Conservation (phyloP, 2,113 vertebrate genomes). For the Mesembrinibis cayennensis region DNA sequence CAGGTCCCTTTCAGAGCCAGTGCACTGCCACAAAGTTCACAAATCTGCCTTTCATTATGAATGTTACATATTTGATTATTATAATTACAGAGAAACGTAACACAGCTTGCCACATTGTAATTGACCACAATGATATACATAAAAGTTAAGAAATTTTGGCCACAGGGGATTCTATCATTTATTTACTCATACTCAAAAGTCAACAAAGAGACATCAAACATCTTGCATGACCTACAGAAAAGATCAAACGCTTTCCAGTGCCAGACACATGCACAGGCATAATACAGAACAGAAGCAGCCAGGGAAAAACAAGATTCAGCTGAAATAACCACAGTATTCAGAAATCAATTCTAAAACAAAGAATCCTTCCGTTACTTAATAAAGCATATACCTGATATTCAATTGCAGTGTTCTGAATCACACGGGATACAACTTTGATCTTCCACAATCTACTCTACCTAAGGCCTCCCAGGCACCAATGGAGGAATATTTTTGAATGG, state of each 20-base stretch:
- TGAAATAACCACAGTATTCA: constrained; percentile 1
- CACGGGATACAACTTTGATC: accelerated
- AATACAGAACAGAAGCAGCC: constrained; percentile 43
- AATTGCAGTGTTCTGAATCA: neutral
- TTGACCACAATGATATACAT: constrained; percentile 36
- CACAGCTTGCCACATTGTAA: neutral
- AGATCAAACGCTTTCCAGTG: constrained; percentile 46
- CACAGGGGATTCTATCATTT: constrained; percentile 34
- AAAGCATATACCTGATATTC: neutral
- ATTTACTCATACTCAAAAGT: constrained; percentile 31
- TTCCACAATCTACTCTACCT: neutral
- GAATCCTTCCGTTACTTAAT: neutral
- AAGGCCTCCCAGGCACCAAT: neutral
- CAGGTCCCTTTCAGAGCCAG: neutral
- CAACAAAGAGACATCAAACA: constrained; percentile 45
- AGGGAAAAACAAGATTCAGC: constrained; percentile 7
- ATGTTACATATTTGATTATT: constrained; percentile 31
- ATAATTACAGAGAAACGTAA: constrained; percentile 37
- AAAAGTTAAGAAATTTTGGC: constrained; percentile 37
- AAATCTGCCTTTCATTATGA: constrained; percentile 43
- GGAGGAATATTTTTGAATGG: neutral
- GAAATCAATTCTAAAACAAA: neutral
- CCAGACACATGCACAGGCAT: constrained; percentile 48
- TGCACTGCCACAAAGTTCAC: neutral
- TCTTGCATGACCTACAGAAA: constrained; percentile 49